A percentile compares a stretch with the other conserved stretches of the same genome.
phyloP scores from a whole-genome alignment of 2,888 invertebrate genomes.

The Eupeodes latifasciatus region DNA sequence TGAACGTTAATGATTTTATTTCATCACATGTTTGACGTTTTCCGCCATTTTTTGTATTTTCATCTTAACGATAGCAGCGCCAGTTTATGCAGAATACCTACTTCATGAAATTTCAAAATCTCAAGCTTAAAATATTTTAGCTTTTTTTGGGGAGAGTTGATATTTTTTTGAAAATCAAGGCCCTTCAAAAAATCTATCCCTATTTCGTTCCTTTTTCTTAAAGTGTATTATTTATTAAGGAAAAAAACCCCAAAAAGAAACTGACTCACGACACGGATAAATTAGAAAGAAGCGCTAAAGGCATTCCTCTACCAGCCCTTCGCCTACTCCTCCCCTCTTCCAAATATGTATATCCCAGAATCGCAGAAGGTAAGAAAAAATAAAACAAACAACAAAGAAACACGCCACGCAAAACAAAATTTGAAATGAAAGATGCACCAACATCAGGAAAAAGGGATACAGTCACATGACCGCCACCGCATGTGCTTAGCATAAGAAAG shows the following conservation, averaged over 20 bases:
- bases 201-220: slow-evolving; percentile 8
- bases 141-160: neutral
- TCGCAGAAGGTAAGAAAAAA: neutral
- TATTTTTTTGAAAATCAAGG: neutral
- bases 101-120: too few relatives aligned
- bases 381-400: slow-evolving; percentile 51
- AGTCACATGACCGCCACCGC: slow-evolving; percentile 58
- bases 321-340: too few relatives aligned
- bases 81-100: too few relatives aligned
- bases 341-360: neutral
- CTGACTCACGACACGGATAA: slow-evolving; percentile 74
- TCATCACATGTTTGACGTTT: too few relatives aligned
- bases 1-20: too few relatives aligned
- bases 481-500: neutral
- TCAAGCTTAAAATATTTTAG: neutral
- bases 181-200: neutral
- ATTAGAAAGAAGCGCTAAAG: slow-evolving; percentile 63
- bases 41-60: too few relatives aligned
- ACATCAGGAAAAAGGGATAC: slow-evolving; percentile 46
- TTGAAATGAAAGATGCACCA: slow-evolving; percentile 57
- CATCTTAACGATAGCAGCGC: too few relatives aligned
- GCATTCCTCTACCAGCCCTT: slow-evolving; percentile 11
- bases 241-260: slow-evolving; percentile 49
- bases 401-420: slow-evolving; percentile 45
- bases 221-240: slow-evolving; percentile 34